These are phyloP conservation scores for Caenorhabditis inopinata DNA, from an alignment of 1,140 invertebrate genomes.

Conservation along the genomic window DNA sequence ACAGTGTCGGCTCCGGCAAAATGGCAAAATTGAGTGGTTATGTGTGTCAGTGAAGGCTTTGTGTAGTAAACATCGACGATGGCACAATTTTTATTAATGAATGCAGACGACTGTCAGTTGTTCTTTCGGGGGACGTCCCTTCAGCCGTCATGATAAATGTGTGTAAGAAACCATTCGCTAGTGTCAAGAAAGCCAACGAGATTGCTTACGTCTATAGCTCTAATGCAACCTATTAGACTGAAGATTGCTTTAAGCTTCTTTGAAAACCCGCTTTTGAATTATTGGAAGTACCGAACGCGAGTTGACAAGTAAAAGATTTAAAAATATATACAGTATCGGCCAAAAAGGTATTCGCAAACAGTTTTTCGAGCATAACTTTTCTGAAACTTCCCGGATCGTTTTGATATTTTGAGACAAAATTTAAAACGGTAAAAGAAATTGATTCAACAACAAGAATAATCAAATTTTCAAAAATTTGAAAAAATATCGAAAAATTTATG, in stretches of 20 bases:
- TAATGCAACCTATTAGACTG: not conserved
- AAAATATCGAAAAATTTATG: too few relatives aligned
- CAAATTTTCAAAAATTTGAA: too few relatives aligned
- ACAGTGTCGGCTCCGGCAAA: not conserved
- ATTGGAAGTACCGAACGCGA: too few relatives aligned
- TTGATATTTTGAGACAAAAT: too few relatives aligned
- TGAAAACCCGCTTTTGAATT: too few relatives aligned
- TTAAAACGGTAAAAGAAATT: too few relatives aligned
- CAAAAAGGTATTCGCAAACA: too few relatives aligned
- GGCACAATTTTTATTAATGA: conserved; percentile 26
- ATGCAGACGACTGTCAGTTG: conserved; percentile 17
- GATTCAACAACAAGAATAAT: too few relatives aligned
- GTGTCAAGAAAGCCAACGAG: not conserved
- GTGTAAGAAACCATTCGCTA: not conserved
- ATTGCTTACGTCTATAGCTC: conserved; percentile 7
- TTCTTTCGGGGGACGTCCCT: not conserved
- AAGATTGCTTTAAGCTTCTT: not conserved
- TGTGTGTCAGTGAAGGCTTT: not conserved
- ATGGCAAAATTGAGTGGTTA: not conserved
- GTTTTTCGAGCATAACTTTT: too few relatives aligned
- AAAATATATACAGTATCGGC: too few relatives aligned
- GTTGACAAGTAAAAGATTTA: too few relatives aligned
- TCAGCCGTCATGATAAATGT: conserved; percentile 16
- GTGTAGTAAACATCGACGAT: conserved; percentile 25
- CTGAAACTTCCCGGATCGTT: too few relatives aligned